Evolutionary conservation across 2,888 invertebrate species (phyloP).

Genomic region (Mimachlamys varia): DNA sequence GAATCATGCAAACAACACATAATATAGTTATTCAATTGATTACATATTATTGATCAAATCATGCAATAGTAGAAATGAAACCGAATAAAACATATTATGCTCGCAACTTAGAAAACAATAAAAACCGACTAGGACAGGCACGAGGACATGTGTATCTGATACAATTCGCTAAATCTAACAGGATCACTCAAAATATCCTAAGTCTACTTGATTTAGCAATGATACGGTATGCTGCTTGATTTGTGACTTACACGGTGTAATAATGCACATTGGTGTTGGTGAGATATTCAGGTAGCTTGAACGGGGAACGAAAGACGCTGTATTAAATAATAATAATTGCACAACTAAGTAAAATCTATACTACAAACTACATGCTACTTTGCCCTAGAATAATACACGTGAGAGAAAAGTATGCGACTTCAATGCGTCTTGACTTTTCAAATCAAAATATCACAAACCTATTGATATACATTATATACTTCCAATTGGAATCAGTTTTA

Average conservation of each 20-base stretch:
- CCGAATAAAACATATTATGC: constrained; percentile 4
- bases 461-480: background rate
- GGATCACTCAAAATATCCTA: background rate
- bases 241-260: background rate
- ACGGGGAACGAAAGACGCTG: background rate
- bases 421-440: constrained; percentile 19
- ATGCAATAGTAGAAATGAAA: background rate
- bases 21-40: background rate
- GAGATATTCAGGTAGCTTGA: background rate
- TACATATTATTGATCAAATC: background rate
- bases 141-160: background rate
- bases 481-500: background rate
- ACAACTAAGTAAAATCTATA: background rate
- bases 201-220: background rate
- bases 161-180: background rate
- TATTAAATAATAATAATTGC: background rate
- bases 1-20: constrained; percentile 10
- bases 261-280: no score
- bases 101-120: background rate
- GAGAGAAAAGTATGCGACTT: background rate
- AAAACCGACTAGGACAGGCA: background rate
- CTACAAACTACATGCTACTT: background rate
- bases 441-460: constrained; percentile 23
- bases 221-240: background rate
- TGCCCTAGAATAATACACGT: no score